A percentile compares a stretch with the other conserved stretches of the same genome.
These are phyloP conservation scores for Darevskia mixta DNA, from an alignment of 2,797 vertebrate species.

Conservation along the genomic window DNA sequence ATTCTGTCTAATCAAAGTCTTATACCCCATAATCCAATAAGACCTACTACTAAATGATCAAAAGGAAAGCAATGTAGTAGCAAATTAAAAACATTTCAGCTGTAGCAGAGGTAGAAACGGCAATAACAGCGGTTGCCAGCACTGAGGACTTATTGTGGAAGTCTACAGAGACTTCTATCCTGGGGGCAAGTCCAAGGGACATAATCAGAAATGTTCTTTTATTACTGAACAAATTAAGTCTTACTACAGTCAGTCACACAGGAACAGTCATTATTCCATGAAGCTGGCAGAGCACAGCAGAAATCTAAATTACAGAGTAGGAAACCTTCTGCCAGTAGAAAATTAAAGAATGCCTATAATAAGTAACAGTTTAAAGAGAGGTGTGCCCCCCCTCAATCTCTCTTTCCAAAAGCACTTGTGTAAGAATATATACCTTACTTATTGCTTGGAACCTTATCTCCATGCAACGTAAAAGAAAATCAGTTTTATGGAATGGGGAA, in stretches of 20 bases:
- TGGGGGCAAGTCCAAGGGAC: slow-evolving; percentile 22
- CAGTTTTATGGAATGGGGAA: neutral
- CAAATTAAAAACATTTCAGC: slow-evolving; percentile 33
- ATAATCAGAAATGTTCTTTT: slow-evolving; percentile 42
- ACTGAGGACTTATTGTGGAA: slow-evolving; percentile 14
- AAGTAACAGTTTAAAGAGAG: slow-evolving; percentile 19
- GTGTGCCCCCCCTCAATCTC: neutral
- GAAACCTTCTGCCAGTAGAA: slow-evolving; percentile 26
- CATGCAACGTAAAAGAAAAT: neutral
- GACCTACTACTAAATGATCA: slow-evolving; percentile 5
- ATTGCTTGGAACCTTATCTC: neutral
- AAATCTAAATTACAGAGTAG: slow-evolving; percentile 43
- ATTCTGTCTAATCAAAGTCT: neutral
- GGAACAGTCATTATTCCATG: slow-evolving; percentile 37
- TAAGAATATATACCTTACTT: neutral
- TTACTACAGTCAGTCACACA: slow-evolving; percentile 48
- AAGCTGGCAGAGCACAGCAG: slow-evolving; percentile 23
- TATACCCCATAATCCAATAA: neutral
- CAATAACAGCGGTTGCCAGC: neutral
- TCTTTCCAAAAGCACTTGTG: neutral
- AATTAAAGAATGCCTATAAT: slow-evolving; percentile 34
- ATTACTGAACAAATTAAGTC: slow-evolving; percentile 47
- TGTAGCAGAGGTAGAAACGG: slow-evolving; percentile 33
- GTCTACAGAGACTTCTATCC: slow-evolving; percentile 8
- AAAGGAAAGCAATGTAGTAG: neutral